Base-by-base conservation (phyloP, 2,888 invertebrate genomes). In the Phlogophora meticulosa region DNA sequence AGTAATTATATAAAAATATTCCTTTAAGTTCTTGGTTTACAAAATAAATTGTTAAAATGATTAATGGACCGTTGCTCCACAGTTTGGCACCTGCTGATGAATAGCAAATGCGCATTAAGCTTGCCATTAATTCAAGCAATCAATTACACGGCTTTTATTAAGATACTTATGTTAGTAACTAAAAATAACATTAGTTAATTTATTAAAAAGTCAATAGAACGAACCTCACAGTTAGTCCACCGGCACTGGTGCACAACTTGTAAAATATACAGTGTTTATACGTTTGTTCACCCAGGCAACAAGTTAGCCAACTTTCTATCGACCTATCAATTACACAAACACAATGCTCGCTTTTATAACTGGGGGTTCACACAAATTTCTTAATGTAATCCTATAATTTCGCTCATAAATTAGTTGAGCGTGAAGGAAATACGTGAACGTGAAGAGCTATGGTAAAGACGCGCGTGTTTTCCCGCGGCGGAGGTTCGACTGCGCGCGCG, bases 201-300 rank as follows among this genome's bases (percentile, higher is more conserved):
- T 17, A 66, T 36, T 40, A 56, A 56, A 58, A 55, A 45, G 32
- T 56, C 48, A 73, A 68, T 73, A 80, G 5, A 85, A 90, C 91
- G 88, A 88, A 92, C 91, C 94, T 94, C 85, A 92, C 91, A 90
- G 90, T 90, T 90, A 92, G 81, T 91, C 86, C 88, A 88, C 87
- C 82, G 84, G 82, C 82, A 82, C 81, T 83, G 85, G 83, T 84
- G 88, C 84, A 87, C 81, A 82, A 83, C 78, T 86, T 83, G 83
- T 78, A 78, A 84, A 85, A 81, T 84, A 85, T 83, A 83, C 82
- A 72, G 73, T 75, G 79, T 82, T 81, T 83, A 83, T 79, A 79
- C 83, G 84, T 87, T 85, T 87, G 78, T 87, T 86, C 87, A 87
- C 85, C 80, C 82, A 81, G 82, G 80, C 82, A 86, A 84, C 79